phyloP scores from a whole-genome alignment of 2,113 vertebrate genomes.

The Talpa occidentalis region DNA sequence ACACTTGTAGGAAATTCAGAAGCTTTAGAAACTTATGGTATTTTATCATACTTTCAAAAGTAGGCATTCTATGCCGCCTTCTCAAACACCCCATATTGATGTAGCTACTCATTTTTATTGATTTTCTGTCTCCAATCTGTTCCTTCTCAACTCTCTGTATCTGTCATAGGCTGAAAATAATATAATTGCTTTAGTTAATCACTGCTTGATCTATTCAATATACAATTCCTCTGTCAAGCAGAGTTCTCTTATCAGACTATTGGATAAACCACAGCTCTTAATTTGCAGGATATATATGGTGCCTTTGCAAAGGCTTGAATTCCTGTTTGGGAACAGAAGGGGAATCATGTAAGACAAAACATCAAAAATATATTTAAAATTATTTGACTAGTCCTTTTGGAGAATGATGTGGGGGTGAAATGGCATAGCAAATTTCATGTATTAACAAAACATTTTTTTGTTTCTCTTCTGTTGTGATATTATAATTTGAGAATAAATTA shows the following conservation, averaged over 20 bases:
- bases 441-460: background rate
- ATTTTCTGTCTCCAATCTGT: background rate
- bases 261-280: background rate
- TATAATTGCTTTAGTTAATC: background rate
- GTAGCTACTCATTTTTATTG: background rate
- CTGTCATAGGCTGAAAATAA: background rate
- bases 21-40: background rate
- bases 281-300: background rate
- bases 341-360: background rate
- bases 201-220: background rate
- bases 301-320: background rate
- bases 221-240: background rate
- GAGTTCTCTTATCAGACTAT: background rate
- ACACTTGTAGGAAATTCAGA: background rate
- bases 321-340: background rate
- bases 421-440: background rate
- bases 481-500: background rate
- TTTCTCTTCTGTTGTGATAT: background rate
- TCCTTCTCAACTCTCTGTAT: background rate
- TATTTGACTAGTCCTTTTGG: background rate
- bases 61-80: background rate
- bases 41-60: background rate
- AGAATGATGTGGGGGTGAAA: background rate
- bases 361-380: background rate
- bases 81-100: background rate